Conservation (phyloP, 2,888 invertebrate species). For the Rhimphoctona megacephalus region DNA sequence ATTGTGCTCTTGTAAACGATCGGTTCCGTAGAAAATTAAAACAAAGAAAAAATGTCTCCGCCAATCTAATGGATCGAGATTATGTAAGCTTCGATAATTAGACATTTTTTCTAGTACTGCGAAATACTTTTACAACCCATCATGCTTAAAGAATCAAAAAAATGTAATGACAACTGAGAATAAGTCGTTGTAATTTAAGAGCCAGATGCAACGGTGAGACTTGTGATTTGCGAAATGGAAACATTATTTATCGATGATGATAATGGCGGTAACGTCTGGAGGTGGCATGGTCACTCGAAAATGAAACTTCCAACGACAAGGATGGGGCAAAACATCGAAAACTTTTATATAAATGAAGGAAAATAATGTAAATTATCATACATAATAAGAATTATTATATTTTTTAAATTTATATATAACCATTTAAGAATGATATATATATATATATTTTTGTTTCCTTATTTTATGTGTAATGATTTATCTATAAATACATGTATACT, state of each 20-base stretch:
- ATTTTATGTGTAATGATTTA: conserved; percentile 21
- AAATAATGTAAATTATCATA: conserved; percentile 36
- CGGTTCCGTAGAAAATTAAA: neutral
- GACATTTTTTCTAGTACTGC: neutral
- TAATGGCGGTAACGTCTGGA: conserved; percentile 2
- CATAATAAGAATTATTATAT: conserved; percentile 35
- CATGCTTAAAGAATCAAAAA: neutral
- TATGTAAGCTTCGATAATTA: neutral
- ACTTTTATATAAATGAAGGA: conserved; percentile 18
- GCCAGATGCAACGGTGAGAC: neutral
- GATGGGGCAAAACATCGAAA: conserved; percentile 41
- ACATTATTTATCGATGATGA: neutral
- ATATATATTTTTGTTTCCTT: conserved; percentile 14
- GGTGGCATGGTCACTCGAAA: neutral
- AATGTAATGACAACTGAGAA: neutral
- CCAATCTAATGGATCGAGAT: neutral
- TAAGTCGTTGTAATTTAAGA: neutral
- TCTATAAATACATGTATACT: conserved; percentile 33
- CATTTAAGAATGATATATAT: conserved; percentile 23
- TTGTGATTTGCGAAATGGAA: neutral
- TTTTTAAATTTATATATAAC: conserved; percentile 27
- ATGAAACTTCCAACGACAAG: conserved; percentile 12
- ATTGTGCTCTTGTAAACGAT: too few species aligned
- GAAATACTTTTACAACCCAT: neutral
- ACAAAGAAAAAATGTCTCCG: neutral